Evolutionary conservation across 2,888 invertebrate species (phyloP), one percentile per base, ranked within the genome.

Genomic region (Drosophila longiperda): DNA sequence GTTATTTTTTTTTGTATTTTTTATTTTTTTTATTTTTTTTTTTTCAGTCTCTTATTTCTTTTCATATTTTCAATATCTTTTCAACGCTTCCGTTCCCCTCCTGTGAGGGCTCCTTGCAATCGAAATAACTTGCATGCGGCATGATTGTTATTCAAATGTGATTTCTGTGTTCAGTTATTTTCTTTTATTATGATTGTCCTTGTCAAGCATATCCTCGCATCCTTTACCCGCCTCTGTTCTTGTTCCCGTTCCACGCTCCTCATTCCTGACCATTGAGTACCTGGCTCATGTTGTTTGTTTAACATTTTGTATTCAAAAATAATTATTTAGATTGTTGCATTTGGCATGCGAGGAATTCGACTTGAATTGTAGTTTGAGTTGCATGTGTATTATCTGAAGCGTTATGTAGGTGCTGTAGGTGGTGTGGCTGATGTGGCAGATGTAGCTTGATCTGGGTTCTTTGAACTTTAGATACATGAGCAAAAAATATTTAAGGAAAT

Each of bases 281-380:
- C 62, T 53, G 54, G 60, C 72, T 83, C 54, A 63, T 83, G 74
- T 90, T 90, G 80, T 87, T 87, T 87, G 84, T 61, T 82, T 82
- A 83, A 83, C 89, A 87, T 90, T 88, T 73, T 76, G 80, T 83
- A 87, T 86, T 88, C 89, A 83, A 83, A 88, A 88, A 90, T 90
- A 90, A 90, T 90, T 90, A 86, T 87, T 88, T 88, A 83, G 88
- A 88, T 87, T 85, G 89, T 89, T 89, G 88, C 88, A 84, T 79
- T 82, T 52, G 78, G 66, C 75, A 82, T 81, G 50, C 61, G 50
- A 73, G 67, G 77, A 78, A 80, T 78, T 67, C 72, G 67, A 80
- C 80, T 80, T 80, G 12, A 29, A 8, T 61, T 42, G 17, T 36
- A 63, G 67, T 61, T 59, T 70, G 81, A 29, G 70, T 49, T 75